Evolutionary conservation across 2,888 invertebrate genomes (phyloP), one percentile per base, ranked within the genome.

Genomic region (Tanypteryx hageni): DNA sequence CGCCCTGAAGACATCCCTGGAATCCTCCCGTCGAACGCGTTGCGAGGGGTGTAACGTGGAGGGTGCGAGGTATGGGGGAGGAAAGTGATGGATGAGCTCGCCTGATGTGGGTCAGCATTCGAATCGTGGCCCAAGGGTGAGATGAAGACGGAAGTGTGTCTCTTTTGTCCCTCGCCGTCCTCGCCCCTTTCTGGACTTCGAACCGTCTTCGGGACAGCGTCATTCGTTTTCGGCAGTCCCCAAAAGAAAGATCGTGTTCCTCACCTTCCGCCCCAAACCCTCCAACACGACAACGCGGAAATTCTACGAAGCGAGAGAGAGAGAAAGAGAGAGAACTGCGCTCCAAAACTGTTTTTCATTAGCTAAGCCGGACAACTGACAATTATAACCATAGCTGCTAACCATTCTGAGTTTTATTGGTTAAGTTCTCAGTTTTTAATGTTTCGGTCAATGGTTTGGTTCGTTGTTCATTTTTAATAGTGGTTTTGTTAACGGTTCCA

Each of bases 21-120:
- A 68, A n/a, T n/a, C 44, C 44, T 44, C 68, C 18, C 1, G 44
- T 3, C 44, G 1, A 3, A 44, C 1, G 5, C 44, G 44, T 22
- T 68, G 68, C 11, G 18, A 64, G 64, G 64, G 64, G 64, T 16
- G 22, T 68, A 44, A 7, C 68, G 18, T 11, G 18, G 10, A 68
- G 68, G 0, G n/a, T 68, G 68, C 68, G 22, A 68, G 68, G 68
- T 68, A 18, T 68, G n/a, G n/a, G 18, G 68, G 68, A 68, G n/a
- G 68, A 27, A 22, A 14, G 27, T 76, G 76, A 76, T 76, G 76
- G 76, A 76, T 76, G 76, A 76, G 27, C 76, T 22, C 22, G 22
- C 76, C 76, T 22, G 76, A 76, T 76, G 76, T 76, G 76, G 76
- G 68, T 68, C 68, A 68, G 68, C 68, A n/a, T 13, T n/a, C 18